A percentile compares a stretch with the other conserved stretches of the same genome.
phyloP scores from a whole-genome alignment of 2,797 vertebrate genomes.

The Cheirogaleus major region DNA sequence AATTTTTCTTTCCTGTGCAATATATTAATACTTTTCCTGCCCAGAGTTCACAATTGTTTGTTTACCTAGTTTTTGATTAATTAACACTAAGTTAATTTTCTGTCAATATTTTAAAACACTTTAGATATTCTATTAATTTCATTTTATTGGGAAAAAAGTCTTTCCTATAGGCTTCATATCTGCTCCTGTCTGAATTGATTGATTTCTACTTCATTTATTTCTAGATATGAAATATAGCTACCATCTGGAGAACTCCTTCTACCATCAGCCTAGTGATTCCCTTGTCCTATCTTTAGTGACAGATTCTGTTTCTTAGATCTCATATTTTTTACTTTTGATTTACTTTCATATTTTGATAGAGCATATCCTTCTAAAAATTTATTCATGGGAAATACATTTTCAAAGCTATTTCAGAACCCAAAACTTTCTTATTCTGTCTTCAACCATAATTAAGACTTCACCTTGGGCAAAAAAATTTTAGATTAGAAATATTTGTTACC shows the following conservation, averaged over 20 bases:
- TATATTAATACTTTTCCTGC: not conserved
- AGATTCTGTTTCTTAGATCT: not conserved
- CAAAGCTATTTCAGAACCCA: not conserved
- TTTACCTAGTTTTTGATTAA: not conserved
- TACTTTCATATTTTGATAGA: not conserved
- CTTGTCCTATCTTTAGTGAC: not conserved
- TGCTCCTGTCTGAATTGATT: not conserved
- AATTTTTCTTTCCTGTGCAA: not conserved
- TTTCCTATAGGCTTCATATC: not conserved
- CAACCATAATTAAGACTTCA: not conserved
- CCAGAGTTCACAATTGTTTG: not conserved
- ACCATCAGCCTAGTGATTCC: not conserved
- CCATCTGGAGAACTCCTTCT: not conserved
- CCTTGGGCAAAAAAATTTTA: not conserved
- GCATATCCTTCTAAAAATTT: not conserved
- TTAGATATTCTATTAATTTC: not conserved
- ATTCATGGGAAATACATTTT: not conserved
- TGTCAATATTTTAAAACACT: not conserved
- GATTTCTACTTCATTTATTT: not conserved
- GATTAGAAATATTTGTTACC: not conserved
- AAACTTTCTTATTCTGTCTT: not conserved
- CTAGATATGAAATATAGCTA: not conserved
- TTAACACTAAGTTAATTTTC: not conserved
- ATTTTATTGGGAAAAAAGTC: not conserved
- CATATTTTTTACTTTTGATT: not conserved